phyloP scores from a whole-genome alignment of 1,140 invertebrate genomes.

The Aphelenchoides fujianensis region DNA sequence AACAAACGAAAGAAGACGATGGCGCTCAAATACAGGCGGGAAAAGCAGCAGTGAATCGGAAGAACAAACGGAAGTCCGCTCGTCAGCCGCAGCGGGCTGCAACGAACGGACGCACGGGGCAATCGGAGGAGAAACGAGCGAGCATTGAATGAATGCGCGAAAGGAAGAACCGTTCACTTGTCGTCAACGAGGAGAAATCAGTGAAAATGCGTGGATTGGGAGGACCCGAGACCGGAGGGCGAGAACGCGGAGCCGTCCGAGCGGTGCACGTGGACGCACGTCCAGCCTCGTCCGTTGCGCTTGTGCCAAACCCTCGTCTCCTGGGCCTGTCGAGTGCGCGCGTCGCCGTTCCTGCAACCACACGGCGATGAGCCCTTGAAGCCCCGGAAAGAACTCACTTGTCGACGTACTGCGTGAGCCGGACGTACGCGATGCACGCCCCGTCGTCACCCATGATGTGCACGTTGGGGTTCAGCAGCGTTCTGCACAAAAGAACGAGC shows the following conservation, averaged over 20 bases:
- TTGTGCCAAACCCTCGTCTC: constrained; percentile 62
- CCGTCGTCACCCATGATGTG: constrained; percentile 90
- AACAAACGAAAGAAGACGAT: too few relatives aligned
- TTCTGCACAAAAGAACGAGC: constrained; percentile 67
- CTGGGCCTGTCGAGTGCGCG: constrained; percentile 59
- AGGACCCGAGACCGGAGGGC: neutral
- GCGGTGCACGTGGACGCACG: constrained; percentile 60
- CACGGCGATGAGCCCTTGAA: constrained; percentile 1
- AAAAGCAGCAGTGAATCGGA: too few relatives aligned
- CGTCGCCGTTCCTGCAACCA: constrained; percentile 56
- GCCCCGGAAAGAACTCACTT: too few relatives aligned
- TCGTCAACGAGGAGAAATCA: too few relatives aligned
- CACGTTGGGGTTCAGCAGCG: constrained; percentile 96
- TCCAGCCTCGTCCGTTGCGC: constrained; percentile 59
- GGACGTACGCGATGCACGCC: constrained; percentile 95
- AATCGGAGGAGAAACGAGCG: too few relatives aligned
- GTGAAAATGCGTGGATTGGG: constrained; percentile 16
- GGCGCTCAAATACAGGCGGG: too few relatives aligned
- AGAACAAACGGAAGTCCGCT: too few relatives aligned
- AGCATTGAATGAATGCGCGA: too few relatives aligned
- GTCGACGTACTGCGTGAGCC: constrained; percentile 95
- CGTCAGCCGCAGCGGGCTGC: too few relatives aligned
- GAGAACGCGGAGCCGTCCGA: constrained; percentile 5
- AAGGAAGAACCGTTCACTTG: neutral
- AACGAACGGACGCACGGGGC: too few relatives aligned